Conservation (phyloP, 2,888 invertebrate species). For the Seladonia tumulorum region DNA sequence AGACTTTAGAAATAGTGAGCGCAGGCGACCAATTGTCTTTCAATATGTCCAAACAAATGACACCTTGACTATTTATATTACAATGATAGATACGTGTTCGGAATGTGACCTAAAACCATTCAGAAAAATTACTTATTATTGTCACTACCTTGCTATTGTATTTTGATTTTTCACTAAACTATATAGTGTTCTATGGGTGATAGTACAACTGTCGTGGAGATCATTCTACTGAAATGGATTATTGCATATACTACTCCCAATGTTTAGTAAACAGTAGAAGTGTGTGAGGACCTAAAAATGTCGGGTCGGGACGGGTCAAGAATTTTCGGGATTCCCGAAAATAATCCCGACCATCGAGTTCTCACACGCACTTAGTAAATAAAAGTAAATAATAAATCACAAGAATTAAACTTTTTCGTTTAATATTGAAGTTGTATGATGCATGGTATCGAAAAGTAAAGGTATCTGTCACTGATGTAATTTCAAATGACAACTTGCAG, state of each 20-base stretch:
- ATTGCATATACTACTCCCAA: background rate
- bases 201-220: background rate
- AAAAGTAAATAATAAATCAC: background rate
- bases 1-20: conserved; percentile 98
- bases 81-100: conserved; percentile 99
- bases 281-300: background rate
- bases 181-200: background rate
- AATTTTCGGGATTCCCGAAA: too few species aligned
- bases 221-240: background rate
- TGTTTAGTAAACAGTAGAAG: background rate
- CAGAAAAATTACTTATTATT: conserved; percentile 22
- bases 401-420: background rate
- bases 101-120: conserved; percentile 89
- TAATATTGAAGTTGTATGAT: background rate
- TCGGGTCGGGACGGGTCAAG: too few species aligned
- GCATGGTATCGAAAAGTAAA: background rate
- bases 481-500: background rate
- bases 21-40: conserved; percentile 99
- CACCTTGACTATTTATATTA: conserved; percentile 99
- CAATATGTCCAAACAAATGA: conserved; percentile 98
- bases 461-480: background rate
- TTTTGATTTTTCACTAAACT: background rate
- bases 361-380: too few species aligned
- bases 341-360: too few species aligned
- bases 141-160: background rate